A percentile compares a stretch with the other conserved stretches of the same genome.
Evolutionary conservation across 2,113 vertebrate genomes (phyloP).

Genomic region (Menura novaehollandiae): DNA sequence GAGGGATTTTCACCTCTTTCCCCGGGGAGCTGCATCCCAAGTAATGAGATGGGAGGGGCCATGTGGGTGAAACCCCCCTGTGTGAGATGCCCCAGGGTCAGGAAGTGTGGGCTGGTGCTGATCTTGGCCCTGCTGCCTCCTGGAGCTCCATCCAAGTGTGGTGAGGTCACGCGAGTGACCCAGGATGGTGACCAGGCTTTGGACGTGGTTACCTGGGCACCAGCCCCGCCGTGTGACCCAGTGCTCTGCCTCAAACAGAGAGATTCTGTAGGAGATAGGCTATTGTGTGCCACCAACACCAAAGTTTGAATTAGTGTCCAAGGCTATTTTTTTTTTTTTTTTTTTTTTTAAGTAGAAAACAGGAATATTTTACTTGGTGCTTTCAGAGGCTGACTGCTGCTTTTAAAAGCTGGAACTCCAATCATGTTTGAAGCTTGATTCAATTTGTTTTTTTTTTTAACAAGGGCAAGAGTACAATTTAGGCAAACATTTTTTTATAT

Average conservation of each 20-base stretch:
- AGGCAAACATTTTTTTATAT: not conserved
- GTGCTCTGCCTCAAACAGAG: not conserved
- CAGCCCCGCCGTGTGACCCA: not conserved
- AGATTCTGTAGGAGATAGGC: not conserved
- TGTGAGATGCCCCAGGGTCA: not conserved
- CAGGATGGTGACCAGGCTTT: constrained; percentile 30
- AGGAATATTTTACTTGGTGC: not conserved
- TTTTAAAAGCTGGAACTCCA: constrained; percentile 31
- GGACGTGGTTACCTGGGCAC: not conserved
- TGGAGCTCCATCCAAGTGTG: accelerated
- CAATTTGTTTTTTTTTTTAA: not conserved
- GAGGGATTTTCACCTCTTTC: not conserved
- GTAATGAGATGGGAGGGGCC: not conserved
- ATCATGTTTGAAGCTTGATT: not conserved
- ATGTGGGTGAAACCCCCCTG: accelerated
- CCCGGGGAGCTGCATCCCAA: accelerated
- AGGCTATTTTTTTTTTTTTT: not conserved
- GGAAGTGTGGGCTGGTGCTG: not conserved
- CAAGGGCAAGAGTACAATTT: constrained; percentile 37
- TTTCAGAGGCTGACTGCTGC: not conserved
- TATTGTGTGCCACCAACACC: not conserved
- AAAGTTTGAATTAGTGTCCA: not conserved
- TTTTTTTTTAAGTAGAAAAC: not conserved
- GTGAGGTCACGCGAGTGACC: not conserved
- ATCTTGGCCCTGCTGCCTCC: not conserved